These are phyloP conservation scores for Zaprionus gabonicus DNA, from an alignment of 1,140 invertebrate species.

Conservation along the genomic window DNA sequence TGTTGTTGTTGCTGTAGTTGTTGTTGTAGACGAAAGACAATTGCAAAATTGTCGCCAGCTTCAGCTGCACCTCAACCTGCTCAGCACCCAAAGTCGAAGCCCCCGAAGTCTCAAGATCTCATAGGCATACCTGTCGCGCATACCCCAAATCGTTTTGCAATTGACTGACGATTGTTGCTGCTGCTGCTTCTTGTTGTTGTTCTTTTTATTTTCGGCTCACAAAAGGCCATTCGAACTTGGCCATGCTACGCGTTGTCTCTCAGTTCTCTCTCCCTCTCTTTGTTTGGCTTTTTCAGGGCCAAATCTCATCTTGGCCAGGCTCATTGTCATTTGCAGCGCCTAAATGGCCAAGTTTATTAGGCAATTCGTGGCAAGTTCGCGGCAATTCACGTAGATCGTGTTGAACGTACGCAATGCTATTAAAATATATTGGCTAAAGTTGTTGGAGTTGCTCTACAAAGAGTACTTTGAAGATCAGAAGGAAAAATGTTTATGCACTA, in stretches of 20 bases:
- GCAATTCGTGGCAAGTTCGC: background rate
- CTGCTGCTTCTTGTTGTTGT: conserved; percentile 11
- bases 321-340: conserved; percentile 69
- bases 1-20: conserved; percentile 13
- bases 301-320: conserved; percentile 23
- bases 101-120: conserved; percentile 38
- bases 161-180: conserved; percentile 76
- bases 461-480: too few relatives aligned
- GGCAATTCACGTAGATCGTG: conserved; percentile 50
- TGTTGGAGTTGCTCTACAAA: background rate
- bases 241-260: conserved; percentile 30
- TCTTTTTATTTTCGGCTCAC: conserved; percentile 19
- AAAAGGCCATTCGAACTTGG: conserved; percentile 44
- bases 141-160: conserved; percentile 79
- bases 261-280: conserved; percentile 21
- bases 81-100: background rate
- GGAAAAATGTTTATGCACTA: too few relatives aligned
- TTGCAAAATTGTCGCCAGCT: conserved; percentile 79
- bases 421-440: background rate
- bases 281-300: conserved; percentile 31
- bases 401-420: conserved; percentile 14
- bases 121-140: conserved; percentile 80
- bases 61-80: conserved; percentile 36
- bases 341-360: conserved; percentile 32
- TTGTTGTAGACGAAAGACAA: conserved; percentile 56